phyloP scores from a whole-genome alignment of 2,113 vertebrate genomes.

The Arizona elegans region DNA sequence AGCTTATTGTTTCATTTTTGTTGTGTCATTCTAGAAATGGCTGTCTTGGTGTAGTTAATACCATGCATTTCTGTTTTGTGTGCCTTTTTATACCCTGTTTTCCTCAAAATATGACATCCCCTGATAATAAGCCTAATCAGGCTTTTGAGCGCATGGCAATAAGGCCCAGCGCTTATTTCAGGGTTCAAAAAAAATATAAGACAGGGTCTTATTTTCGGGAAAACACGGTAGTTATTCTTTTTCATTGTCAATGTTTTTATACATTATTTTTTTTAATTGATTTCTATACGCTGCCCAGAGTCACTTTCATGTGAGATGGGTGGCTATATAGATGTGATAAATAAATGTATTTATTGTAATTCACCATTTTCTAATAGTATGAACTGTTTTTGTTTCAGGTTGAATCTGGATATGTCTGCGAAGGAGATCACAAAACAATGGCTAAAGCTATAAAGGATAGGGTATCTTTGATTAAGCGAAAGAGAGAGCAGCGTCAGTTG shows the following conservation, averaged over 20 bases:
- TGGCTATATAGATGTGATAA: not conserved
- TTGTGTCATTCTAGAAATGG: not conserved
- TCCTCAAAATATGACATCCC: too few species aligned
- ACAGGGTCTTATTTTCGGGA: too few species aligned
- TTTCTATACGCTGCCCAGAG: not conserved
- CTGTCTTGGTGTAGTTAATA: not conserved
- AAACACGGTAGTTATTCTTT: not conserved
- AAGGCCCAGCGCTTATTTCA: too few species aligned
- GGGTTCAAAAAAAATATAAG: too few species aligned
- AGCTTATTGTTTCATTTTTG: too few species aligned
- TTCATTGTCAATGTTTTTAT: not conserved
- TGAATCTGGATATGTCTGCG: conserved; percentile 96
- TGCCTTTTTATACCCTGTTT: not conserved
- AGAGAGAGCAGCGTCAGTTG: conserved; percentile 91
- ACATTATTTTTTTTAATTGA: not conserved
- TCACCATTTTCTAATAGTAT: conserved; percentile 30
- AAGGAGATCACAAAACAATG: conserved; percentile 99
- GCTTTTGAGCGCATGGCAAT: too few species aligned
- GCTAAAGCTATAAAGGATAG: conserved; percentile 98
- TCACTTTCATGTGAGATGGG: not conserved
- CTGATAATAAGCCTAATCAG: too few species aligned
- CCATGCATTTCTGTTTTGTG: not conserved
- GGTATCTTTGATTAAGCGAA: conserved; percentile 92
- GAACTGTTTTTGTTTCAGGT: conserved; percentile 74
- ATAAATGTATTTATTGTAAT: not conserved